These are phyloP conservation scores for Microcebus jonahi DNA, from an alignment of 2,113 vertebrate genomes.

Conservation along the genomic window DNA sequence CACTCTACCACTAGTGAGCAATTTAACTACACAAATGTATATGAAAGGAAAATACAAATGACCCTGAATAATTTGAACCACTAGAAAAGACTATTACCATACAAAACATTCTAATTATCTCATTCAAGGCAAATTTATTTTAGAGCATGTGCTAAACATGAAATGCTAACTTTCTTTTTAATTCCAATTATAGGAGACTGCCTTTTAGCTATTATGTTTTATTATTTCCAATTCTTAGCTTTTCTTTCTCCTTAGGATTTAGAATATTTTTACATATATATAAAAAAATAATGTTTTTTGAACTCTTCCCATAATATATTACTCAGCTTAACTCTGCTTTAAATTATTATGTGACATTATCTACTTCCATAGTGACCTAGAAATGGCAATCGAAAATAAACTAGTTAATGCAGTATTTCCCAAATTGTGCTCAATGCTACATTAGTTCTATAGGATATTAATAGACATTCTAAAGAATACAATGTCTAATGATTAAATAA, in stretches of 20 bases:
- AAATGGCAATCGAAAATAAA: not conserved
- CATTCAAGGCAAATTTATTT: slow-evolving; percentile 1
- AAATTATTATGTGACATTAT: not conserved
- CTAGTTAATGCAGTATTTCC: not conserved
- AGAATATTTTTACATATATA: not conserved
- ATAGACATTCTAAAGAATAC: not conserved
- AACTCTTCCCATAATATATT: not conserved
- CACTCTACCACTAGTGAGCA: not conserved
- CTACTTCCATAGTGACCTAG: not conserved
- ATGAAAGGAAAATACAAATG: not conserved
- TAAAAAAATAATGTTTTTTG: not conserved
- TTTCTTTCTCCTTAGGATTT: not conserved
- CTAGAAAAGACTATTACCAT: not conserved
- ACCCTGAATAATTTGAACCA: not conserved
- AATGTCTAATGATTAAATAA: not conserved
- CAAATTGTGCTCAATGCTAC: not conserved
- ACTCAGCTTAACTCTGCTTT: not conserved
- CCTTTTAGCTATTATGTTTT: not conserved
- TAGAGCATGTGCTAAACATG: not conserved
- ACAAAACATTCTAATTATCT: not conserved
- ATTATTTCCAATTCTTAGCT: not conserved
- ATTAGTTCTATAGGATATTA: not conserved
- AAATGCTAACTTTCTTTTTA: not conserved
- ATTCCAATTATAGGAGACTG: not conserved
- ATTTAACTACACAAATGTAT: not conserved